These are phyloP conservation scores for Bombus confusus DNA, from an alignment of 1,140 invertebrate genomes.

Conservation along the genomic window DNA sequence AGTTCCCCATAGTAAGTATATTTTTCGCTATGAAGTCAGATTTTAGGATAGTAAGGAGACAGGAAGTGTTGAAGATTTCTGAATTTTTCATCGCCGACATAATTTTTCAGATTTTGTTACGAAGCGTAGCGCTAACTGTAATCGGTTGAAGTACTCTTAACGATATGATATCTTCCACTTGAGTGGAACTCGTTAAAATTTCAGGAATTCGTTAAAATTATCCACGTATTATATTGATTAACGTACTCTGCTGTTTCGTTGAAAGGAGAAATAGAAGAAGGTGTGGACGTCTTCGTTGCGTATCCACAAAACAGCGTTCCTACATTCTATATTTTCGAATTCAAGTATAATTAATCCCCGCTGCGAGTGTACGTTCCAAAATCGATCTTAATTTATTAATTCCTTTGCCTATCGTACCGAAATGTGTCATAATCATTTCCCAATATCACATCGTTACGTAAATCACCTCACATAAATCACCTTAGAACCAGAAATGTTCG, in stretches of 20 bases:
- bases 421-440: neutral
- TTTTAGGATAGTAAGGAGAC: too few species aligned
- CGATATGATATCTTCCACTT: neutral
- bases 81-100: too few species aligned
- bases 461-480: neutral
- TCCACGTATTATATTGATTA: neutral
- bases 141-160: neutral
- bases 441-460: neutral
- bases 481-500: neutral
- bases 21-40: too few species aligned
- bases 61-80: too few species aligned
- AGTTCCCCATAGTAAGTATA: too few species aligned
- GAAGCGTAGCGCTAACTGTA: neutral
- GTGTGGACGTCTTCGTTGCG: neutral
- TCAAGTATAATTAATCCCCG: too few species aligned
- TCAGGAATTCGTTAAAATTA: neutral
- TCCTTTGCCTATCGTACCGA: neutral
- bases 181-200: neutral
- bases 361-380: neutral
- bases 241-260: neutral
- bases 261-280: neutral
- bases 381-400: neutral
- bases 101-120: too few species aligned
- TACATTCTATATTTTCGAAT: neutral
- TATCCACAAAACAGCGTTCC: neutral